Base-by-base conservation (phyloP, 2,797 vertebrate genomes). In the Podarcis siculus region DNA sequence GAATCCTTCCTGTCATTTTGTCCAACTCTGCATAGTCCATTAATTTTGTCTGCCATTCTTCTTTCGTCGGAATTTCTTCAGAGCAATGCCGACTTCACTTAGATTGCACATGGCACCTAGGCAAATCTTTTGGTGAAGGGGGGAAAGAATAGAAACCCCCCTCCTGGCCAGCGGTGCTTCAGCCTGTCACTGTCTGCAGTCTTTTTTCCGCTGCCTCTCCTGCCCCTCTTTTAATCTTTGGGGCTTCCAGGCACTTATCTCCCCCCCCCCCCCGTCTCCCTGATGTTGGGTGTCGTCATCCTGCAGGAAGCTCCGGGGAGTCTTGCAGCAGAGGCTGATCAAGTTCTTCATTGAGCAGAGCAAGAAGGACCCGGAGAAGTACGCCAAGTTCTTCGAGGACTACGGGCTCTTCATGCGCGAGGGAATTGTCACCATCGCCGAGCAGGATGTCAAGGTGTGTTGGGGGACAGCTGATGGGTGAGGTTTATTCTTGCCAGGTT, bases 331-430 rank as follows among this genome's bases (percentile, higher is more conserved):
- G 96, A 97, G 98, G 35, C 93, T 99, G 83, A 98, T 99, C 92
- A 98, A 98, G 93, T 99, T 99, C 96, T 97, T 99, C 86, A 35
- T 98, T 93, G 98, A 99, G 89, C 98, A 99, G 96, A 98, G 98
- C 96, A 98, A 98, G 96, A 99, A 98, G 93, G 98, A 99, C 25
- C 96, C 98, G 0, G 98, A 98, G 95, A 99, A 99, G 94, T 99
- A 99, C 19, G 96, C 90, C 88, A 97, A 96, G 89, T 99, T 99
- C 96, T 99, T 99, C 88, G 98, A 99, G 81, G 98, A 99, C 78
- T 99, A 98, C 0, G 97, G 99, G 8, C 96, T 99, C n/a, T 99
- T 99, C 95, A 98, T 99, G 97, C 96, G 99, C 90, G 99, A 99
- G 93, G 99, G 99, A 77, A 98, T 99, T 27, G 97, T 99, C 91